Evolutionary conservation across 2,888 invertebrate genomes (phyloP).

Genomic region (Siphlonurus alternatus): DNA sequence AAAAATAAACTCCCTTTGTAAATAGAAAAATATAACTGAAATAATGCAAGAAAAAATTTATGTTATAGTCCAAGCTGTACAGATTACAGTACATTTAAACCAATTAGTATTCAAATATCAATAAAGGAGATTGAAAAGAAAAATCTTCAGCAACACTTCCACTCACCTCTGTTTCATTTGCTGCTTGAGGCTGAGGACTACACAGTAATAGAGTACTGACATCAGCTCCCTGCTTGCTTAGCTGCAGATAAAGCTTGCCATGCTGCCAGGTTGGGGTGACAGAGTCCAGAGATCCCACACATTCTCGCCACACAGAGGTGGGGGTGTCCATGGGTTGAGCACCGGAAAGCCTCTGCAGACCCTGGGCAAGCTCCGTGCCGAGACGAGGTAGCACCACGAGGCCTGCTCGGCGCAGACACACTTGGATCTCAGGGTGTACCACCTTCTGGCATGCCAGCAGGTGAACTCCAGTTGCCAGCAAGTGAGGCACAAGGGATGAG

Average conservation of each 20-base stretch:
- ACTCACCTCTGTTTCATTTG: background rate
- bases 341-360: background rate
- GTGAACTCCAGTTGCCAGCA: conserved; percentile 5
- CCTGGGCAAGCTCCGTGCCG: conserved; percentile 5
- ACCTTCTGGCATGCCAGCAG: conserved; percentile 8
- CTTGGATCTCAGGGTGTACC: background rate
- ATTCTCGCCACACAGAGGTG: background rate
- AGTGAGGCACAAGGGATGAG: background rate
- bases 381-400: conserved; percentile 3
- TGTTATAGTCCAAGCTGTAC: background rate
- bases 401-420: background rate
- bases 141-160: too few relatives aligned
- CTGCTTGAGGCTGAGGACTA: background rate
- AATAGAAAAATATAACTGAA: too few relatives aligned
- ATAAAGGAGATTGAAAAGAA: too few relatives aligned
- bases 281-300: background rate
- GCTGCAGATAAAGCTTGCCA: background rate
- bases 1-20: too few relatives aligned
- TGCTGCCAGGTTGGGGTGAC: background rate
- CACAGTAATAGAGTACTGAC: background rate
- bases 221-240: background rate
- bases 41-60: too few relatives aligned
- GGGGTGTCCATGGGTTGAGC: background rate
- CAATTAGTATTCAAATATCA: too few relatives aligned
- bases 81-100: too few relatives aligned